Evolutionary conservation across 2,888 invertebrate species (phyloP).

Genomic region (Zele albiditarsus): DNA sequence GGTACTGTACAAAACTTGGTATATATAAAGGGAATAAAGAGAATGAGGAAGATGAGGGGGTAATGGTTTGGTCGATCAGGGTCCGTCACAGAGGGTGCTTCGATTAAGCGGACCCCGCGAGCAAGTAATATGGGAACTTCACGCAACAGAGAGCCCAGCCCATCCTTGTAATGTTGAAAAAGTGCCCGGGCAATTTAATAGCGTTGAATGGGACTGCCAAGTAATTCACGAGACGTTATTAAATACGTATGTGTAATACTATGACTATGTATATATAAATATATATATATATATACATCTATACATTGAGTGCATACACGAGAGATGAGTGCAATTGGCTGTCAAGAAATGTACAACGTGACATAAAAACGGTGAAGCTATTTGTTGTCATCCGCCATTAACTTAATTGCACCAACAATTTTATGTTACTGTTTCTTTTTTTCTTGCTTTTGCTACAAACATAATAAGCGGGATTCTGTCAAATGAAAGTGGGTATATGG

Average conservation of each 20-base stretch:
- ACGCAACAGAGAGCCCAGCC: constrained; percentile 55
- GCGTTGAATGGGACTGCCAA: constrained; percentile 50
- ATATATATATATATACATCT: not conserved
- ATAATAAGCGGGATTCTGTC: too few relatives aligned
- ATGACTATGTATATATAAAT: not conserved
- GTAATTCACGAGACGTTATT: constrained; percentile 48
- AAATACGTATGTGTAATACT: constrained; percentile 17
- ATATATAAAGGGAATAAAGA: constrained; percentile 7
- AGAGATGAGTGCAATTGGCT: constrained; percentile 7
- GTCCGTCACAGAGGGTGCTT: constrained; percentile 60
- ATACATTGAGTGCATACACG: not conserved
- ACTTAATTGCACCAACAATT: not conserved
- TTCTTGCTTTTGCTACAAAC: not conserved
- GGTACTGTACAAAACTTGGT: constrained; percentile 2
- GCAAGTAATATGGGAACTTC: constrained; percentile 54
- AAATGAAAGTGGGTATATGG: too few relatives aligned
- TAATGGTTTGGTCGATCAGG: constrained; percentile 51
- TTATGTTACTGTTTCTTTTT: not conserved
- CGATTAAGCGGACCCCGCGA: constrained; percentile 54
- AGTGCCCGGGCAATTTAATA: constrained; percentile 52
- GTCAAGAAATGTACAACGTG: not conserved
- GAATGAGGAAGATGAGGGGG: constrained; percentile 36
- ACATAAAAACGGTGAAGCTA: not conserved
- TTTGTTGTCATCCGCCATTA: not conserved
- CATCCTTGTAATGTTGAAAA: constrained; percentile 56